These are phyloP conservation scores for Apis cerana DNA, from an alignment of 1,140 invertebrate species.

Conservation along the genomic window DNA sequence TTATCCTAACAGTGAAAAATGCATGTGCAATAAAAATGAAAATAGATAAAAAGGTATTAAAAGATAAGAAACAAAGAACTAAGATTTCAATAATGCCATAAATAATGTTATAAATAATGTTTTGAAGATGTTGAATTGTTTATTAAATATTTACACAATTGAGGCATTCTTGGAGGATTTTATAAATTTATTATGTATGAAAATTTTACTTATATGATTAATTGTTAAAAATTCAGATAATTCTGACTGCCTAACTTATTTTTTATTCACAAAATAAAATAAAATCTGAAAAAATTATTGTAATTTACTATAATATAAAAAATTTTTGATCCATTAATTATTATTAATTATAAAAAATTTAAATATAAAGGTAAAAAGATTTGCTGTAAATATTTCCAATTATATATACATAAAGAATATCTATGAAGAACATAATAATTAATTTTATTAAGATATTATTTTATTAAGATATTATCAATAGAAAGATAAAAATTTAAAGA, in stretches of 20 bases:
- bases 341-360: not conserved
- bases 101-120: not conserved
- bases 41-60: conserved; percentile 38
- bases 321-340: not conserved
- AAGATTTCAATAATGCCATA: not conserved
- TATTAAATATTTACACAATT: conserved; percentile 7
- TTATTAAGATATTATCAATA: too few species aligned
- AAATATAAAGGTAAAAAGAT: not conserved
- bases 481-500: not conserved
- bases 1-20: conserved; percentile 51
- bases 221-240: not conserved
- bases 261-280: conserved; percentile 7
- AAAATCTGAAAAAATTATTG: not conserved
- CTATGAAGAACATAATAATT: not conserved
- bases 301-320: not conserved
- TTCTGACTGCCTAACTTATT: not conserved
- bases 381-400: conserved; percentile 1
- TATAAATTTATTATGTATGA: not conserved
- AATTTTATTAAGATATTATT: conserved; percentile 7
- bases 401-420: not conserved
- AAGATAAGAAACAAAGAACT: not conserved
- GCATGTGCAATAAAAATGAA: conserved; percentile 29
- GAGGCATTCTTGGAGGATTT: not conserved
- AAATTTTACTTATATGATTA: not conserved
- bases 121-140: conserved; percentile 8